A percentile compares a stretch with the other conserved stretches of the same genome.
These are phyloP conservation scores for Lochmaea capreae DNA, from an alignment of 2,888 invertebrate species.

Conservation along the genomic window DNA sequence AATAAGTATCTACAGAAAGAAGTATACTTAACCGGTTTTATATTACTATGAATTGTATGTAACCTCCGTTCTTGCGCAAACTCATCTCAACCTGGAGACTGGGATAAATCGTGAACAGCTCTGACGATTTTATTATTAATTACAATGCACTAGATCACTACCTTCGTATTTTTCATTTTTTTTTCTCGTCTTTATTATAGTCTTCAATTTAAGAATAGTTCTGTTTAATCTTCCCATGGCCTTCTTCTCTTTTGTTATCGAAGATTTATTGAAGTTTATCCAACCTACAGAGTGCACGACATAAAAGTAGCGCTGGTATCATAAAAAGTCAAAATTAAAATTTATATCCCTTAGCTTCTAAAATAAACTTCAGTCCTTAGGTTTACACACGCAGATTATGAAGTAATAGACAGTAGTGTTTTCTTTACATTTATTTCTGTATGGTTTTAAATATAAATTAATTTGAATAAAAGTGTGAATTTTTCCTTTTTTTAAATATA, in stretches of 20 bases:
- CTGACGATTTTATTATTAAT: conserved; percentile 50
- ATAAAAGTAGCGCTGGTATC: conserved; percentile 30
- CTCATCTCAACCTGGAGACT: conserved; percentile 49
- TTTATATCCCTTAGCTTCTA: conserved; percentile 29
- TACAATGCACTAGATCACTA: conserved; percentile 45
- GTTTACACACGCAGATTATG: conserved; percentile 14
- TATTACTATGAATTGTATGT: conserved; percentile 54
- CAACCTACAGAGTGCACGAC: conserved; percentile 35
- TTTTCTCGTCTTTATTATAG: conserved; percentile 40
- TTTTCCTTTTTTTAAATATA: background rate
- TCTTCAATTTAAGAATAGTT: conserved; percentile 42
- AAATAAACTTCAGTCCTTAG: conserved; percentile 31
- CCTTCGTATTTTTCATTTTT: conserved; percentile 39
- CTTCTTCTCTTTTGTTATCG: conserved; percentile 45
- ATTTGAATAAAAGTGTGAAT: background rate
- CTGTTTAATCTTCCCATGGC: conserved; percentile 49
- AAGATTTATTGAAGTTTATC: conserved; percentile 37
- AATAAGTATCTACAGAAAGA: conserved; percentile 56
- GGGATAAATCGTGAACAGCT: conserved; percentile 44
- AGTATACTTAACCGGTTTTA: conserved; percentile 60
- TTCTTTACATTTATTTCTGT: background rate
- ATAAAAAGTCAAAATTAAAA: conserved; percentile 33
- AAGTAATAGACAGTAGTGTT: conserved; percentile 3
- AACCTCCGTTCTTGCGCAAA: conserved; percentile 46
- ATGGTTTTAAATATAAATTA: background rate